Conservation (phyloP, 1,140 invertebrate genomes). For the Neodiprion fabricii region DNA sequence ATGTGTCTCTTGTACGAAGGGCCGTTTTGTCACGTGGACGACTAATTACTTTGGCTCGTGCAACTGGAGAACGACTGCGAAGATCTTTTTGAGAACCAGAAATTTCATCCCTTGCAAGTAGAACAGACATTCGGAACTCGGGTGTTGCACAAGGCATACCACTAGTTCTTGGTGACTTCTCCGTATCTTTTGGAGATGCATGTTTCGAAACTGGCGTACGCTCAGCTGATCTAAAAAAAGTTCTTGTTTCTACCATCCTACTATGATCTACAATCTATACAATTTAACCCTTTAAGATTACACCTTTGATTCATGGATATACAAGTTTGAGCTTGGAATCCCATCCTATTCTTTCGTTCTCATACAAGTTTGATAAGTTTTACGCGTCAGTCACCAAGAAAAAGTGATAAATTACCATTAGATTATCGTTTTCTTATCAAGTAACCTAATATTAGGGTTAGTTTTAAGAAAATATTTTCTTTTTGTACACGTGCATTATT, state of each 20-base stretch:
- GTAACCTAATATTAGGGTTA: too few species aligned
- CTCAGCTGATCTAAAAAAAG: conserved; percentile 49
- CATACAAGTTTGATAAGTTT: too few species aligned
- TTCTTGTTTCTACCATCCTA: conserved; percentile 24
- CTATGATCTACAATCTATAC: conserved; percentile 3
- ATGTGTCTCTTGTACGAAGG: conserved; percentile 58
- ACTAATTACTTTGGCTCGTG: conserved; percentile 50
- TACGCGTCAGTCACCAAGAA: conserved; percentile 11
- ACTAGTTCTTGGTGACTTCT: conserved; percentile 49
- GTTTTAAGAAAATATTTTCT: background rate
- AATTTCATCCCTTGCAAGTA: conserved; percentile 71
- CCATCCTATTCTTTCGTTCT: too few species aligned
- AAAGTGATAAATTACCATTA: background rate
- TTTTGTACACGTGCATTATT: background rate
- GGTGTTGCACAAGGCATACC: conserved; percentile 52
- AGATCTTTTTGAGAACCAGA: conserved; percentile 52
- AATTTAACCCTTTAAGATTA: conserved; percentile 13
- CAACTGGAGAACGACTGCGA: conserved; percentile 51
- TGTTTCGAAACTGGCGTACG: conserved; percentile 53
- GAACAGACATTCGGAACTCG: conserved; percentile 75
- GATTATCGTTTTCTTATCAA: background rate
- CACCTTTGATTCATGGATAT: background rate
- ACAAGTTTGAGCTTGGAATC: background rate
- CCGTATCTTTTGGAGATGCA: conserved; percentile 46
- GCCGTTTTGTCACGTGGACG: conserved; percentile 55